phyloP scores from a whole-genome alignment of 2,113 vertebrate genomes.

The Centropus unirufus region DNA sequence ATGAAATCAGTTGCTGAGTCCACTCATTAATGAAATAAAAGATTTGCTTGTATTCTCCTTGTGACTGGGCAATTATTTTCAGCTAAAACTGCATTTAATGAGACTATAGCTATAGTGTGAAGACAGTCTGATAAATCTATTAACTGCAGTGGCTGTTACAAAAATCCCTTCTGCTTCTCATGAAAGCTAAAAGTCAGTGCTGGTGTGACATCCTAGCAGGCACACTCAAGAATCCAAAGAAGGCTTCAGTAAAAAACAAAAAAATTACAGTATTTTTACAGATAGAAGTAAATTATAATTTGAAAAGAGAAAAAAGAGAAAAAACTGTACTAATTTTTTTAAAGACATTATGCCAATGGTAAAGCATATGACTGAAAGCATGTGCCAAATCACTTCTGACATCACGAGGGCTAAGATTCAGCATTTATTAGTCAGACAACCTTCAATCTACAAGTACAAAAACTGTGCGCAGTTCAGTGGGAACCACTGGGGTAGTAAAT shows the following conservation, averaged over 20 bases:
- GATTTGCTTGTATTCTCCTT: not conserved
- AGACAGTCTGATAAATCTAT: not conserved
- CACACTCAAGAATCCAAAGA: not conserved
- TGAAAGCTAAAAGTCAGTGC: not conserved
- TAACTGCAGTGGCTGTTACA: not conserved
- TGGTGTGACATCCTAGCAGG: not conserved
- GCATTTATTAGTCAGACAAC: not conserved
- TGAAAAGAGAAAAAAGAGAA: not conserved
- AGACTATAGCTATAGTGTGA: not conserved
- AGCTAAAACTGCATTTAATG: not conserved
- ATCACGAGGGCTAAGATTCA: not conserved
- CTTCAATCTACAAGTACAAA: not conserved
- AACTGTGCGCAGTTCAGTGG: not conserved
- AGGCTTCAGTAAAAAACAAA: not conserved
- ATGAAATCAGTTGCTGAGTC: not conserved
- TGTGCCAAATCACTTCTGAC: not conserved
- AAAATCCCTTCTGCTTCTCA: not conserved
- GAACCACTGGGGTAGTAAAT: not conserved
- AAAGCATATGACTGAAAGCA: not conserved
- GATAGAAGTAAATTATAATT: not conserved
- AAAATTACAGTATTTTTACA: not conserved
- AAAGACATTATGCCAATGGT: not conserved
- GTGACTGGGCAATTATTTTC: not conserved
- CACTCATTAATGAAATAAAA: not conserved
- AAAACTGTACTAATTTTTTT: not conserved